These are phyloP conservation scores for Ophion costatus DNA, from an alignment of 2,888 invertebrate species.

Conservation along the genomic window DNA sequence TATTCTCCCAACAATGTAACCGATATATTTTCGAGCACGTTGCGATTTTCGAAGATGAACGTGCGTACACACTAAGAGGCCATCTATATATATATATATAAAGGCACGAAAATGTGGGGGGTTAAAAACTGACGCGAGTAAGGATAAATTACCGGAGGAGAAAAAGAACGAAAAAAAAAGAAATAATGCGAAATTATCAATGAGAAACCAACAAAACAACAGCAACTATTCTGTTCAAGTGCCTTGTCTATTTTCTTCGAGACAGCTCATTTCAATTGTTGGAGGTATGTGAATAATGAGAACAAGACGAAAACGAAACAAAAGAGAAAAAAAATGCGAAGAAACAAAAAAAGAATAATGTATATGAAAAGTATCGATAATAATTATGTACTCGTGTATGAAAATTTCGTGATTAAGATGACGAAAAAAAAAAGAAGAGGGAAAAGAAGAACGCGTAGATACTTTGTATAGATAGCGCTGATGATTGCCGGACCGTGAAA, in stretches of 20 bases:
- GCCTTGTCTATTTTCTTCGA: slow-evolving; percentile 83
- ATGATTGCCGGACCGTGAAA: slow-evolving; percentile 63
- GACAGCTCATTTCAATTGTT: slow-evolving; percentile 83
- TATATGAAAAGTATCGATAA: slow-evolving; percentile 68
- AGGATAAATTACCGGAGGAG: slow-evolving; percentile 55
- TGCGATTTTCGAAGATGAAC: slow-evolving; percentile 71
- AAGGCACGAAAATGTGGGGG: not conserved
- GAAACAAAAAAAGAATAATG: slow-evolving; percentile 71
- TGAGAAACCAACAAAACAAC: slow-evolving; percentile 62
- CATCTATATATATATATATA: slow-evolving; percentile 76
- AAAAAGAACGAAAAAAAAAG: slow-evolving; percentile 66
- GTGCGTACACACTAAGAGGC: slow-evolving; percentile 73
- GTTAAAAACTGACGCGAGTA: not conserved
- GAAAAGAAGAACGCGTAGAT: slow-evolving; percentile 26
- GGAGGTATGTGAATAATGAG: slow-evolving; percentile 82
- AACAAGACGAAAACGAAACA: slow-evolving; percentile 44
- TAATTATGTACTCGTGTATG: slow-evolving; percentile 61
- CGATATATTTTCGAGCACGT: slow-evolving; percentile 61
- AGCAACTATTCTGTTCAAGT: slow-evolving; percentile 81
- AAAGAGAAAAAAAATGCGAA: slow-evolving; percentile 68
- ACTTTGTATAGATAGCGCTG: slow-evolving; percentile 59
- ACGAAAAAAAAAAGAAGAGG: slow-evolving; percentile 13
- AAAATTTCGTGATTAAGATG: slow-evolving; percentile 59
- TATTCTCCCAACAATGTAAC: slow-evolving; percentile 63
- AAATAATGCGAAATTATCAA: slow-evolving; percentile 64